Conservation (phyloP, 1,140 invertebrate species). For the Leptopilina boulardi region DNA sequence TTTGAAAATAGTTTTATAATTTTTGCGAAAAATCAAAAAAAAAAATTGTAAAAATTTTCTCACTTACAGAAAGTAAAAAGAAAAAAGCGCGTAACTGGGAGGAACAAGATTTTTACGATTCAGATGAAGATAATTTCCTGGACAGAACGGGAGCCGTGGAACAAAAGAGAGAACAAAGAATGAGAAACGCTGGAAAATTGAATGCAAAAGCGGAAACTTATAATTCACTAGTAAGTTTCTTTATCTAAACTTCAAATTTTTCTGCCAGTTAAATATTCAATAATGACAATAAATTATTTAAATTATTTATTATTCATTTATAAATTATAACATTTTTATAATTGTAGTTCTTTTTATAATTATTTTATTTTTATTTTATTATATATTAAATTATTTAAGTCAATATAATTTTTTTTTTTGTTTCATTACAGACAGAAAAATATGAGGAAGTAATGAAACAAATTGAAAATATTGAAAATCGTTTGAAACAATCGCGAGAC, state of each 20-base stretch:
- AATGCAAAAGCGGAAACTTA: conserved; percentile 84
- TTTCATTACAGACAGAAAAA: conserved; percentile 83
- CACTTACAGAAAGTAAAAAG: conserved; percentile 79
- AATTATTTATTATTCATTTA: too few relatives aligned
- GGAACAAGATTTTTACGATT: conserved; percentile 95
- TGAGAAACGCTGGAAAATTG: conserved; percentile 81
- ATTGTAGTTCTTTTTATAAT: too few relatives aligned
- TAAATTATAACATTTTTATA: too few relatives aligned
- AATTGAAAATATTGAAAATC: conserved; percentile 78
- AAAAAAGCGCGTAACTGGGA: conserved; percentile 87
- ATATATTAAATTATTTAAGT: too few relatives aligned
- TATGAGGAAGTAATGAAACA: conserved; percentile 78
- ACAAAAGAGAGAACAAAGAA: conserved; percentile 88
- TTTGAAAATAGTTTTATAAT: too few relatives aligned
- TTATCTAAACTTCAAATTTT: not conserved
- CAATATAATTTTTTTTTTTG: too few relatives aligned
- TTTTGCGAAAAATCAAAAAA: conserved; percentile 30
- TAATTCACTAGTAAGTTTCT: conserved; percentile 82
- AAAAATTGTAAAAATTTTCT: conserved; percentile 39
- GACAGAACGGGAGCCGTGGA: conserved; percentile 96
- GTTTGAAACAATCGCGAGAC: conserved; percentile 76
- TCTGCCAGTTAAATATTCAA: too few relatives aligned
- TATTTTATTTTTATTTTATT: too few relatives aligned
- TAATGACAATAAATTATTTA: too few relatives aligned
- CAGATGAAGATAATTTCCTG: conserved; percentile 97